Percentiles rank a stretch among this genome's conserved stretches.
These are phyloP conservation scores for Thyatira batis DNA, from an alignment of 2,888 invertebrate genomes.

Conservation along the genomic window DNA sequence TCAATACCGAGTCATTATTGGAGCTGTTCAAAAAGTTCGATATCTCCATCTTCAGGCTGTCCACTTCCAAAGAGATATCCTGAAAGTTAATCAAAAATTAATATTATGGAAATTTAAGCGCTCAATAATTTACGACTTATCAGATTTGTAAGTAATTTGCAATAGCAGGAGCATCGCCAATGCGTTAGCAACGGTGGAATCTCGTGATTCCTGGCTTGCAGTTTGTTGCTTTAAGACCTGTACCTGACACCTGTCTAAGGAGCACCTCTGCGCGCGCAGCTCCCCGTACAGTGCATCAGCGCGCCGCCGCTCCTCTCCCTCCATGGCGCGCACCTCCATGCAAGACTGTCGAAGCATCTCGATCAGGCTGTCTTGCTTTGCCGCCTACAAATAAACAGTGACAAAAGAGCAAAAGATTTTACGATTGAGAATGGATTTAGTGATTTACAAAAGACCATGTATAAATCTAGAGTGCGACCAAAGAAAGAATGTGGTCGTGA, in stretches of 20 bases:
- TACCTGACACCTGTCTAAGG: constrained; percentile 60
- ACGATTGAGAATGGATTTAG: too few species aligned
- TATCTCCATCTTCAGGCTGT: constrained; percentile 67
- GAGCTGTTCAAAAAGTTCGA: constrained; percentile 65
- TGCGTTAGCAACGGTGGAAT: too few species aligned
- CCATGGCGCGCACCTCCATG: constrained; percentile 55
- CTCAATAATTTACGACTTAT: too few species aligned
- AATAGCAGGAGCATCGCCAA: too few species aligned
- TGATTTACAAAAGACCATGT: too few species aligned
- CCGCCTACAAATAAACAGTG: constrained; percentile 58
- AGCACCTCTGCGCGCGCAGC: constrained; percentile 54
- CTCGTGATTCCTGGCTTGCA: too few species aligned
- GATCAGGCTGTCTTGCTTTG: constrained; percentile 67
- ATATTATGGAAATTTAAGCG: too few species aligned
- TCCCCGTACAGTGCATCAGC: too few species aligned
- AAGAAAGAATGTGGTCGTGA: too few species aligned
- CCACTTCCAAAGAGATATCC: constrained; percentile 68
- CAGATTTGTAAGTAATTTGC: too few species aligned
- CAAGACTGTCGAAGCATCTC: constrained; percentile 61
- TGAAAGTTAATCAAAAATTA: constrained; percentile 41
- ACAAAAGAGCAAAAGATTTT: too few species aligned
- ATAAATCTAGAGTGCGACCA: too few species aligned
- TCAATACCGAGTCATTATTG: constrained; percentile 74
- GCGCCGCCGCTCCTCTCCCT: constrained; percentile 45
- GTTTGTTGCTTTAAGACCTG: not conserved